Base-by-base conservation (phyloP, 2,797 vertebrate genomes). In the Antennarius maculatus region DNA sequence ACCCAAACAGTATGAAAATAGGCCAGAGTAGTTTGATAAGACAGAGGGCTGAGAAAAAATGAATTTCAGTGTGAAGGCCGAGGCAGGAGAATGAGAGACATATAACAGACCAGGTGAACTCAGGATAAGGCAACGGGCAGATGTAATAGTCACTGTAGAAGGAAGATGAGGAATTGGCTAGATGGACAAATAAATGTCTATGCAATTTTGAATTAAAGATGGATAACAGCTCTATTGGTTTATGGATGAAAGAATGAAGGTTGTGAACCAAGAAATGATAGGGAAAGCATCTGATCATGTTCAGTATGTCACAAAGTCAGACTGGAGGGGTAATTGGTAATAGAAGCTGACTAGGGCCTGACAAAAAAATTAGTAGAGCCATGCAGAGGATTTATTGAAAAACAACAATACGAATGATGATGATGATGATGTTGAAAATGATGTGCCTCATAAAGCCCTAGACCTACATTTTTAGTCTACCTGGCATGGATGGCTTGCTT, bases 71-170 rank as follows among this genome's bases (percentile, higher is more conserved):
- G 8, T 57, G 56, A 66, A 50, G 29, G 23, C 41, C 37, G 67
- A 53, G 52, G 71, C 43, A 70, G 54, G 49, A 6, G 47, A 50
- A 60, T 58, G 57, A 76, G 54, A 66, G 47, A 75, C 53, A 29
- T 43, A 29, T 50, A 54, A 51, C 51, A 18, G 23, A 11, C 47
- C 66, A 82, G 61, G 79, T 75, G 69, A 84, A 69, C 4, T 34
- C 31, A 16, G 59, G 66, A 79, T 77, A 83, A 76, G 65, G 28
- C 54, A 60, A 62, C 60, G 66, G 61, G 29, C 1, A 6, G 58
- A 68, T 69, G 69, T 74, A 80, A 82, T 66, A 62, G 73, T 76
- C 47, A 73, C 71, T 79, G 77, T 43, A 17, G 64, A 9, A 45
- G 52, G 48, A 72, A 56, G 79, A 86, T 83, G 85, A 85, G 63